Conservation (phyloP, 2,797 vertebrate genomes). For the Leontocebus nigricollis region DNA sequence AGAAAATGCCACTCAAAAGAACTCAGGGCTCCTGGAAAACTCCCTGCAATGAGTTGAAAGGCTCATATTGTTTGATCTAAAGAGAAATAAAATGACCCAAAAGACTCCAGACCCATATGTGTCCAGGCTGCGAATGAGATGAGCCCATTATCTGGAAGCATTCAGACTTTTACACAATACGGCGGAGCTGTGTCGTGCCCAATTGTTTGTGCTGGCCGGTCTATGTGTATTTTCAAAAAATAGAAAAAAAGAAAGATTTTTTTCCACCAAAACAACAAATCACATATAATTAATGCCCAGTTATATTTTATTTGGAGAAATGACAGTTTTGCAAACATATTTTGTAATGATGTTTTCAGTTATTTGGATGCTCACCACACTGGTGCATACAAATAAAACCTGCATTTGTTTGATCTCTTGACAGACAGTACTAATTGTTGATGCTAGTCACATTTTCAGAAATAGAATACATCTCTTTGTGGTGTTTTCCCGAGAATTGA, state of each 20-base stretch:
- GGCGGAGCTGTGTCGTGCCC: neutral
- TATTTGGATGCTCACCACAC: neutral
- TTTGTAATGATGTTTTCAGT: constrained; percentile 15
- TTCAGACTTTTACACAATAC: neutral
- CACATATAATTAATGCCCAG: neutral
- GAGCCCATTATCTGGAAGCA: neutral
- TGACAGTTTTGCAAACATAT: constrained; percentile 18
- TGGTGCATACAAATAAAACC: neutral
- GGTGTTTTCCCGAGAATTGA: constrained; percentile 58
- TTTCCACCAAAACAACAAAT: neutral
- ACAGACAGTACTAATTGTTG: neutral
- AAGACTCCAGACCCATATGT: neutral
- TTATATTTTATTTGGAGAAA: constrained; percentile 1
- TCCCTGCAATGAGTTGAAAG: neutral
- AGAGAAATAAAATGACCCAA: neutral
- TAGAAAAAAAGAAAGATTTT: neutral
- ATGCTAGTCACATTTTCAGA: constrained; percentile 52
- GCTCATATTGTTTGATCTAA: neutral
- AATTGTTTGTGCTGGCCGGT: neutral
- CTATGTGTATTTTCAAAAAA: neutral
- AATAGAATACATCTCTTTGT: constrained; percentile 59
- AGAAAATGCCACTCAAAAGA: neutral
- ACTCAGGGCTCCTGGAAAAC: neutral
- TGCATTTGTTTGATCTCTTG: constrained; percentile 7
- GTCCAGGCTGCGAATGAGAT: neutral